Percentiles rank a stretch among this genome's conserved stretches.
Conservation (phyloP, 2,888 invertebrate species). For the Nephrocerus scutellatus region DNA sequence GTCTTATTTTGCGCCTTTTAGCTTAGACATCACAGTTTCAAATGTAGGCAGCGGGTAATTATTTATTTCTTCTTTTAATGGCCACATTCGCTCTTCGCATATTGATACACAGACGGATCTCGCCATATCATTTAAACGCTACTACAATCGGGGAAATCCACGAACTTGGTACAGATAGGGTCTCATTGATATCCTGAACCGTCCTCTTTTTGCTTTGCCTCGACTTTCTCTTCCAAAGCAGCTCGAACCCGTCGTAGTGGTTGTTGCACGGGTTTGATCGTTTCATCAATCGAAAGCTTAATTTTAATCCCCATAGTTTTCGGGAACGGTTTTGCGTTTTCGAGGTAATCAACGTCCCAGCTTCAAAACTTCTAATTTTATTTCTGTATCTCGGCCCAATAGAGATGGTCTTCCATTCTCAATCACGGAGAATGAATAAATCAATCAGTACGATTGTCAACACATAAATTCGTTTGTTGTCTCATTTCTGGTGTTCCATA, state of each 20-base stretch:
- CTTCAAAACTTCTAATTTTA: background rate
- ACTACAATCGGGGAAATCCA: conserved; percentile 35
- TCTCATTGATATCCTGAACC: conserved; percentile 28
- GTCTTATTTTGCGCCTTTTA: conserved; percentile 24
- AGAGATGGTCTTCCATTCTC: no score
- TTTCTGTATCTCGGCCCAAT: no score
- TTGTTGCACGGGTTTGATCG: conserved; percentile 28
- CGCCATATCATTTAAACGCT: conserved; percentile 26
- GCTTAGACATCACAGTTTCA: conserved; percentile 16
- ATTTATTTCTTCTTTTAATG: no score
- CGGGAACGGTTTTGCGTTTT: background rate
- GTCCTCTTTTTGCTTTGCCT: conserved; percentile 16
- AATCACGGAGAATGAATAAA: no score
- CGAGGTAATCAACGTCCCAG: background rate
- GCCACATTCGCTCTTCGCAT: conserved; percentile 33
- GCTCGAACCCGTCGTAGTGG: conserved; percentile 29
- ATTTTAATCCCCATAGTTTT: conserved; percentile 28
- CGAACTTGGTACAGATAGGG: conserved; percentile 25
- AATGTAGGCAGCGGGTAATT: conserved; percentile 19
- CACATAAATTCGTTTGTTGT: no score
- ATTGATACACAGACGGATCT: conserved; percentile 32
- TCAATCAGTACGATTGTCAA: no score
- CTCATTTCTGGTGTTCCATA: no score
- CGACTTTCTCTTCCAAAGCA: conserved; percentile 19
- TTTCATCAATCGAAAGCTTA: conserved; percentile 25